phyloP scores from a whole-genome alignment of 2,888 invertebrate genomes.

The Eucera pruinosa region DNA sequence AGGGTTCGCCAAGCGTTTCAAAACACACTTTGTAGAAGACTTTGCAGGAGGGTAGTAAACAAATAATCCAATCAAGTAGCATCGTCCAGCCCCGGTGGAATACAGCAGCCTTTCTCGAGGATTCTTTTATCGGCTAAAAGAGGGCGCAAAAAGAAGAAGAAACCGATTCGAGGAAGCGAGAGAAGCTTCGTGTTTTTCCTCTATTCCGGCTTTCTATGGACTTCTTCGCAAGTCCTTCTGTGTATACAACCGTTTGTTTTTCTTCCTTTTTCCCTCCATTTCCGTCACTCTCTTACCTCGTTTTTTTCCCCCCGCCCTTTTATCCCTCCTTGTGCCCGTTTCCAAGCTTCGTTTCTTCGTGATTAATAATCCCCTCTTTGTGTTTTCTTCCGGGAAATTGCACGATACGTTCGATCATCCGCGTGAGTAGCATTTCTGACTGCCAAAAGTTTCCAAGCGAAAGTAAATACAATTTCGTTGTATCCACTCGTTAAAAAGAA shows the following conservation, averaged over 20 bases:
- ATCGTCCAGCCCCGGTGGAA: slow-evolving; percentile 33
- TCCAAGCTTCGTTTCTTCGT: slow-evolving; percentile 60
- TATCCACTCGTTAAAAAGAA: too few relatives aligned
- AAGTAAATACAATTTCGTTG: too few relatives aligned
- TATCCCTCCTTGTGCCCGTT: neutral
- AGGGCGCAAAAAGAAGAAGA: neutral
- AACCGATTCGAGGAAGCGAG: slow-evolving; percentile 27
- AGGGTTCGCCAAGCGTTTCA: slow-evolving; percentile 35
- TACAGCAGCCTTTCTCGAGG: slow-evolving; percentile 31
- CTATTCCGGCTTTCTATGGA: slow-evolving; percentile 44
- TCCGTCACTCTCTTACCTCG: slow-evolving; percentile 37
- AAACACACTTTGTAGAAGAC: slow-evolving; percentile 46
- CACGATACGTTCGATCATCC: slow-evolving; percentile 40
- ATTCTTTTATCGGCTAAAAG: slow-evolving; percentile 51
- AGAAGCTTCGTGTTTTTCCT: slow-evolving; percentile 51
- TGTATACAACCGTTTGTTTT: slow-evolving; percentile 44
- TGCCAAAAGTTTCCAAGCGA: too few relatives aligned
- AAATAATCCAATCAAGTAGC: slow-evolving; percentile 78
- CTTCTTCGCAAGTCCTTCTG: slow-evolving; percentile 51
- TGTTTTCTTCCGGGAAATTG: slow-evolving; percentile 28
- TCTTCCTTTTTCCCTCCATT: slow-evolving; percentile 54
- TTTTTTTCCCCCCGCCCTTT: neutral
- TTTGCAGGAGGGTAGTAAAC: slow-evolving; percentile 67
- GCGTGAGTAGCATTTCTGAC: too few relatives aligned
- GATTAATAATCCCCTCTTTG: slow-evolving; percentile 65